Conservation (phyloP, 1,140 invertebrate species). For the Macrostomum lignano region DNA sequence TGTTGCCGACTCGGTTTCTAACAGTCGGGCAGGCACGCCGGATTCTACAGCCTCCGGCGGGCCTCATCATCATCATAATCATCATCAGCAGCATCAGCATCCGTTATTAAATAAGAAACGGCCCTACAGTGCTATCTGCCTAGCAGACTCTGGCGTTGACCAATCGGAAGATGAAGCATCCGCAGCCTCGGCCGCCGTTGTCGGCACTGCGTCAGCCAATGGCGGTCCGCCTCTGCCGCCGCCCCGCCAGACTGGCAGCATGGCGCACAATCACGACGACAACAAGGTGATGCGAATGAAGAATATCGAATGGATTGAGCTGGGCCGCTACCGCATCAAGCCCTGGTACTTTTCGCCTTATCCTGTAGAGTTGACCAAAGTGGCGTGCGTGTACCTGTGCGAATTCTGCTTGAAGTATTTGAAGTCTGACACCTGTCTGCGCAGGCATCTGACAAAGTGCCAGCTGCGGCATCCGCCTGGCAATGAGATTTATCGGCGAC, state of each 20-base stretch:
- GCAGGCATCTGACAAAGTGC: constrained; percentile 75
- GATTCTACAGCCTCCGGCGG: too few species aligned
- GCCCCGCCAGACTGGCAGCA: constrained; percentile 24
- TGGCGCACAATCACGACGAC: constrained; percentile 51
- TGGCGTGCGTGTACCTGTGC: constrained; percentile 80
- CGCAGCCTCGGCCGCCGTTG: too few species aligned
- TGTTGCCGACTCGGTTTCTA: too few species aligned
- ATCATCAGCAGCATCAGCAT: too few species aligned
- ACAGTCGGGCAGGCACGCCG: too few species aligned
- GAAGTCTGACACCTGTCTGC: constrained; percentile 72
- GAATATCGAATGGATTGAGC: constrained; percentile 79
- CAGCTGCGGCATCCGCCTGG: constrained; percentile 79
- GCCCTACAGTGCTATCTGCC: too few species aligned
- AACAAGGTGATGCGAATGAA: constrained; percentile 77
- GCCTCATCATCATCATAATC: too few species aligned
- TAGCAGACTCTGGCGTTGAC: too few species aligned
- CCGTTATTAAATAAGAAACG: too few species aligned
- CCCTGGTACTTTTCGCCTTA: constrained; percentile 99
- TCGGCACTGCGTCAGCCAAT: too few species aligned
- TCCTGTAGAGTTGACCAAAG: constrained; percentile 68
- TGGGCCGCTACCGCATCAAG: constrained; percentile 62
- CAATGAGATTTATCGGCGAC: constrained; percentile 89
- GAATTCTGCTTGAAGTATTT: constrained; percentile 94
- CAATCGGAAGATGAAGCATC: too few species aligned
- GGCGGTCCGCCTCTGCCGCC: too few species aligned